Evolutionary conservation across 2,888 invertebrate species (phyloP).

Genomic region (Ennomos quercinarius): DNA sequence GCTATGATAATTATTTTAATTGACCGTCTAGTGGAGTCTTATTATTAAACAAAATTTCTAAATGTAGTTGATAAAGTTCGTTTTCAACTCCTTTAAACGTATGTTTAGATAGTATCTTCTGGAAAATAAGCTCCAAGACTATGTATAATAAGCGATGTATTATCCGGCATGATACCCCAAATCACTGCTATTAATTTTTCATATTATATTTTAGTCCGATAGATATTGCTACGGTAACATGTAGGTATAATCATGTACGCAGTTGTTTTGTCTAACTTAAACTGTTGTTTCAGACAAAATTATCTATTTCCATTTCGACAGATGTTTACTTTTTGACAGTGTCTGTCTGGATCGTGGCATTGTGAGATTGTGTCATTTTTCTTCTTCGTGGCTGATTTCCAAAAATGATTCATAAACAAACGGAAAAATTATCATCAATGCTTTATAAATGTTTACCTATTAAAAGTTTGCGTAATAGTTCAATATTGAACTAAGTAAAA

Average conservation of each 20-base stretch:
- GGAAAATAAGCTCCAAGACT: no score
- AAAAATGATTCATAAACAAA: slow-evolving; percentile 42
- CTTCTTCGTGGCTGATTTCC: slow-evolving; percentile 39
- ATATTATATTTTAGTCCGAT: neutral
- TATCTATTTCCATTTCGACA: slow-evolving; percentile 25
- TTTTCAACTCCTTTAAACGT: no score
- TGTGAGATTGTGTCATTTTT: slow-evolving; percentile 41
- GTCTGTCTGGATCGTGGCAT: slow-evolving; percentile 34
- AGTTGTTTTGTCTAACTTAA: no score
- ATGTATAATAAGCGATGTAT: no score
- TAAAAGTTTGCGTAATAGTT: slow-evolving; percentile 3
- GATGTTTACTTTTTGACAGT: slow-evolving; percentile 36
- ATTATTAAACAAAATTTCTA: no score
- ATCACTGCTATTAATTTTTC: neutral
- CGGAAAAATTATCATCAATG: slow-evolving; percentile 20
- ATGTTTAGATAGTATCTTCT: no score
- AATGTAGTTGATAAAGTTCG: no score
- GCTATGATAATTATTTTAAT: no score
- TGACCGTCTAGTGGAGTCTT: no score
- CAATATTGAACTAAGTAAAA: no score
- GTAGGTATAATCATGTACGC: neutral
- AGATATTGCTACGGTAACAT: neutral
- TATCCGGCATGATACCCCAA: no score
- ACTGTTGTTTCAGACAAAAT: no score
- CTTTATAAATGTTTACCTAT: slow-evolving; percentile 7